Evolutionary conservation across 2,888 invertebrate species (phyloP), one percentile per base, ranked within the genome.

Genomic region (Syritta pipiens): DNA sequence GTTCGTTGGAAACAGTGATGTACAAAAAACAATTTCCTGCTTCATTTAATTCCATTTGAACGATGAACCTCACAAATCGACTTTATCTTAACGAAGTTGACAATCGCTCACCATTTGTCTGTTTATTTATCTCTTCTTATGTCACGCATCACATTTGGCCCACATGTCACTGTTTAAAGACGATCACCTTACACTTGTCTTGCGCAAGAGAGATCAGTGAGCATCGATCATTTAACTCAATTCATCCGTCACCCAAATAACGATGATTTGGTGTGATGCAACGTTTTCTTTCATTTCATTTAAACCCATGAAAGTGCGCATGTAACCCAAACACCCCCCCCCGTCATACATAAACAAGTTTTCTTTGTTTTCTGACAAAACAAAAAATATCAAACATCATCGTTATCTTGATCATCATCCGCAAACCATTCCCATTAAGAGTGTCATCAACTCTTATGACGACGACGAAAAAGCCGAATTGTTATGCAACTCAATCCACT

Each of bases 321-420:
- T 60, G 59, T 46, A 60, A 60, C 59, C 37, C 48, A 48, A 32
- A 62, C 37, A 71, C n/a, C n/a, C n/a, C n/a, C 19, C 51, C 49
- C 40, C 32, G 49, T 40, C 48, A 49, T 42, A 49, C 57, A 65
- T 17, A 71, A 72, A 67, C 67, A 74, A 35, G 65, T 72, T 57
- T 63, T 32, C 46, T 57, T 57, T 63, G 22, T 60, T 32, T 30
- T 59, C 32, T 10, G 32, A 51, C 5, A 28, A 28, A 6, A 28
- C n/a, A 9, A 12, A 32, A 35, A 35, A 17, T 12, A 65, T 35
- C 35, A 42, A 44, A 53, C 28, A 0, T 9, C 7, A 28, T 28
- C 9, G 3, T 7, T 28, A 28, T 28, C n/a, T n/a, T n/a, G 14
- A 49, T 10, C 32, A 5, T 10, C 32, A 32, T 12, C 51, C 42